A percentile compares a stretch with the other conserved stretches of the same genome.
These are phyloP conservation scores for Noctilio leporinus DNA, from an alignment of 2,113 vertebrate species.

Conservation along the genomic window DNA sequence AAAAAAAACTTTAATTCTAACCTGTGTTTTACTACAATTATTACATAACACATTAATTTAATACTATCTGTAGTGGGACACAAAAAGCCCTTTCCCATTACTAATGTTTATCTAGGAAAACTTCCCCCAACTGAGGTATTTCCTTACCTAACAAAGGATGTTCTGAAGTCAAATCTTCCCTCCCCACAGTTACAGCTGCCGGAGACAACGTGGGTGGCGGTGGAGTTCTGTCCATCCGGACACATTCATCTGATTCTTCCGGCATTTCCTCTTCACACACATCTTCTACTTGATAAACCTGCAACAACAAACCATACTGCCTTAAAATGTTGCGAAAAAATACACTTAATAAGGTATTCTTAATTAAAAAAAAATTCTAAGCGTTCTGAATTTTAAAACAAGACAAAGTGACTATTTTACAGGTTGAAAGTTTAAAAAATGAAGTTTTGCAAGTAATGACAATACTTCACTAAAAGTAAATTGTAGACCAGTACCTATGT, in stretches of 20 bases:
- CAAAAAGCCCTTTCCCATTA: neutral
- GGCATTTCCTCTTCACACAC: slow-evolving; percentile 83
- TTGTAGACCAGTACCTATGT: neutral
- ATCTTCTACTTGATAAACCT: slow-evolving; percentile 87
- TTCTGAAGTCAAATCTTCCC: slow-evolving; percentile 77
- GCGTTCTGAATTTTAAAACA: slow-evolving; percentile 24
- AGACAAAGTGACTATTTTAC: slow-evolving; percentile 25
- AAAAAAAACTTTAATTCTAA: neutral
- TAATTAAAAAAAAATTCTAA: slow-evolving; percentile 1
- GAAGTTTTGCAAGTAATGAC: neutral
- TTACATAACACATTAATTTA: slow-evolving; percentile 7
- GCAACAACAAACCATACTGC: slow-evolving; percentile 69
- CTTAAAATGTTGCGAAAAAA: slow-evolving; percentile 72
- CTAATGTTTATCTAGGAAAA: neutral
- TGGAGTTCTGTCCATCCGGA: slow-evolving; percentile 77
- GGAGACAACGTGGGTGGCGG: slow-evolving; percentile 81
- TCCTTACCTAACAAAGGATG: slow-evolving; percentile 85
- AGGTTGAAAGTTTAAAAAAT: slow-evolving; percentile 23
- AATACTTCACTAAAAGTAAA: slow-evolving; percentile 1
- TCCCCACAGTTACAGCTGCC: slow-evolving; percentile 79
- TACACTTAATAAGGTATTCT: slow-evolving; percentile 23
- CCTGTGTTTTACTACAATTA: neutral
- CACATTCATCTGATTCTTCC: slow-evolving; percentile 76
- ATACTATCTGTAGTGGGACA: neutral
- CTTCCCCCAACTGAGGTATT: neutral